Evolutionary conservation across 2,888 invertebrate genomes (phyloP).

Genomic region (Hydropsyche betteni): DNA sequence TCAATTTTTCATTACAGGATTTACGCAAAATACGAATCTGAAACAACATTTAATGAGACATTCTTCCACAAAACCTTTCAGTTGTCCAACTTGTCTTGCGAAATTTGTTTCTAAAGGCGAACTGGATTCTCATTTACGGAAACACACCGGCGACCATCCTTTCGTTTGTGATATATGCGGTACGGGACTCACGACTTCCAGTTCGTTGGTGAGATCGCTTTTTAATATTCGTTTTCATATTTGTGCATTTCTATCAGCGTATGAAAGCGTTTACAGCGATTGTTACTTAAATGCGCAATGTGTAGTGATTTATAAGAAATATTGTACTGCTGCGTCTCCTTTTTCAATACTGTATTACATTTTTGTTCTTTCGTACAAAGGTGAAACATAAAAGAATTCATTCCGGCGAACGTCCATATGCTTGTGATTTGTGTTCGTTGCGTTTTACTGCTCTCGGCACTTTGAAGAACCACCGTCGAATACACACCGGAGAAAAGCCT

Average conservation of each 20-base stretch:
- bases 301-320: neutral
- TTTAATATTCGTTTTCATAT: neutral
- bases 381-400: slow-evolving; percentile 59
- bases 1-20: slow-evolving; percentile 52
- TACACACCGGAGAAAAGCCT: slow-evolving; percentile 60
- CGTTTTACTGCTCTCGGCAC: slow-evolving; percentile 59
- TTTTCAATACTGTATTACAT: neutral
- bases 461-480: slow-evolving; percentile 60
- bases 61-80: slow-evolving; percentile 58
- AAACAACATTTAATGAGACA: slow-evolving; percentile 60
- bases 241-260: no score
- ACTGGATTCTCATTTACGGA: slow-evolving; percentile 57
- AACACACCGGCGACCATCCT: slow-evolving; percentile 60
- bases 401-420: slow-evolving; percentile 60
- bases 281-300: no score
- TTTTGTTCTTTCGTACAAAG: slow-evolving; percentile 25
- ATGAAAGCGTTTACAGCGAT: no score
- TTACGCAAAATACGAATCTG: slow-evolving; percentile 60
- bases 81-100: slow-evolving; percentile 56
- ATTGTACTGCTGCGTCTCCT: slow-evolving; percentile 2
- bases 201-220: slow-evolving; percentile 55
- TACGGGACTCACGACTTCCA: slow-evolving; percentile 59
- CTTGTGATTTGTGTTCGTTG: slow-evolving; percentile 59
- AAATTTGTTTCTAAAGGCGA: slow-evolving; percentile 59
- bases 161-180: slow-evolving; percentile 57